phyloP scores from a whole-genome alignment of 1,140 invertebrate species.

The Steinernema khuongi region DNA sequence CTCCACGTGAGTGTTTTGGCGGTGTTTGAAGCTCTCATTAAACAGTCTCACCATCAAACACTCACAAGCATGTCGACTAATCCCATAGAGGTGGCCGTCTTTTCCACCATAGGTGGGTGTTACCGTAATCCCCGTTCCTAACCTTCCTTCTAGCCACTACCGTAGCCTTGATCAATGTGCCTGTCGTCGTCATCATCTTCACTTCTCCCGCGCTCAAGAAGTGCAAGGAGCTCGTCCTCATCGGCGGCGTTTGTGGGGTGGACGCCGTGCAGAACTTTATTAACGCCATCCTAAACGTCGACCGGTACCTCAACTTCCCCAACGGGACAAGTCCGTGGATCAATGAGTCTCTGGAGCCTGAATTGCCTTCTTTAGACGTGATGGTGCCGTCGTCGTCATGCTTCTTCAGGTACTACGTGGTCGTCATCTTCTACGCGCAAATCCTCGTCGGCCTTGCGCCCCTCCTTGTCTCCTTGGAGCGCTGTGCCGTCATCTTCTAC shows the following conservation, averaged over 20 bases:
- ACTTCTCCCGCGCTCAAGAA: not conserved
- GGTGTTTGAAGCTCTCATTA: too few relatives aligned
- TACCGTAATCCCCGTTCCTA: not conserved
- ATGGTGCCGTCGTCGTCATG: not conserved
- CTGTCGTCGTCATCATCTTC: not conserved
- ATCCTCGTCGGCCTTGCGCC: not conserved
- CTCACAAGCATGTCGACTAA: not conserved
- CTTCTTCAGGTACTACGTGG: conserved; percentile 4
- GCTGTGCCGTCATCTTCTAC: not conserved
- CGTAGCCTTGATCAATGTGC: not conserved
- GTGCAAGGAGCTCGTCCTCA: not conserved
- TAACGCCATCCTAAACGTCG: not conserved
- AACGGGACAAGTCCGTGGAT: not conserved
- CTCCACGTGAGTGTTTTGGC: too few relatives aligned
- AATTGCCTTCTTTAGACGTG: not conserved
- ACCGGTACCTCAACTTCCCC: not conserved
- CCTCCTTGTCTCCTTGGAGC: not conserved
- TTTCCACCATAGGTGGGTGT: not conserved
- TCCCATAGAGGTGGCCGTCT: not conserved
- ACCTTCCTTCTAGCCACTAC: not conserved
- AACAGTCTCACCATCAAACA: too few relatives aligned
- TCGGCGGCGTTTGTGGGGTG: not conserved
- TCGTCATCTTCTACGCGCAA: not conserved
- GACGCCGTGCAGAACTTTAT: not conserved
- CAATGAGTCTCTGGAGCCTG: too few relatives aligned